Conservation (phyloP, 2,797 vertebrate genomes). For the Oophaga sylvatica region DNA sequence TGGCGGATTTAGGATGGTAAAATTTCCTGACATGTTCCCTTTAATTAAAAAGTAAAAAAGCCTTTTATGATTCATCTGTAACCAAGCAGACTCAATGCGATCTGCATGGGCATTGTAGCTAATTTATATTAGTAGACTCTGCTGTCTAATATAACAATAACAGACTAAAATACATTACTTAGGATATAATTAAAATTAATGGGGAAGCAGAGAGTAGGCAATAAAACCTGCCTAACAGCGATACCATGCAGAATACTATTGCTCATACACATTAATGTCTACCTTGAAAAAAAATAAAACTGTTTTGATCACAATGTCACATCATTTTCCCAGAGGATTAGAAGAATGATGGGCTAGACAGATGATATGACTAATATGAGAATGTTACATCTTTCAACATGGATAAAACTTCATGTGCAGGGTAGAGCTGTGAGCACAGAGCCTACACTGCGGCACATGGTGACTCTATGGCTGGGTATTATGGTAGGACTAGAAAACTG, state of each 20-base stretch:
- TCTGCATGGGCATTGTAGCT: neutral
- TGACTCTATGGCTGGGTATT: no score
- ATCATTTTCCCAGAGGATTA: constrained; percentile 34
- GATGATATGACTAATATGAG: constrained; percentile 17
- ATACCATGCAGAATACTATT: neutral
- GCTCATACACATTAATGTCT: neutral
- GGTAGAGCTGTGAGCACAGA: neutral
- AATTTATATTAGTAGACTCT: constrained; percentile 5
- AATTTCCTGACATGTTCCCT: no score
- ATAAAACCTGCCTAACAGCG: neutral
- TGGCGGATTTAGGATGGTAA: no score
- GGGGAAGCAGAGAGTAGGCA: neutral
- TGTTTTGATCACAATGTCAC: constrained; percentile 7
- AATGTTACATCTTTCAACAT: neutral
- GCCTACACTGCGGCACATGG: no score
- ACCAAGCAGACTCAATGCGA: neutral
- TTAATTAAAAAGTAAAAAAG: neutral
- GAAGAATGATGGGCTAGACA: constrained; percentile 4
- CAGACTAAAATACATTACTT: constrained; percentile 4
- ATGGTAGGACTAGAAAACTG: neutral
- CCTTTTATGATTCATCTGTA: neutral
- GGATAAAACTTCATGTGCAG: neutral
- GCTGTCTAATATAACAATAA: neutral
- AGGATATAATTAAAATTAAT: constrained; percentile 18
- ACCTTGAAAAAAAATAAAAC: neutral